phyloP scores from a whole-genome alignment of 2,888 invertebrate genomes.

The Nemurella pictetii region DNA sequence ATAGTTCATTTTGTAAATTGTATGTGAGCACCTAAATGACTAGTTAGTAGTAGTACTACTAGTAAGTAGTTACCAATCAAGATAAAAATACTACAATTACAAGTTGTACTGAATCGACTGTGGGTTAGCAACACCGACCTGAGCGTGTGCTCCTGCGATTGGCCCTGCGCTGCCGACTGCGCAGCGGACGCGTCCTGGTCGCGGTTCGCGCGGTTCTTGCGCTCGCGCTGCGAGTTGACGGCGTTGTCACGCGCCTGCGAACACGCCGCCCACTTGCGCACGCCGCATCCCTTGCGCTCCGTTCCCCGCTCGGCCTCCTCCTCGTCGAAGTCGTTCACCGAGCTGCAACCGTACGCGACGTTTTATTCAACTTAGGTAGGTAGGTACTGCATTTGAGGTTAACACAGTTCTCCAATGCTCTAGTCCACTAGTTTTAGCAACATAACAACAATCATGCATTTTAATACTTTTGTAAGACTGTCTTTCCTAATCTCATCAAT shows the following conservation, averaged over 20 bases:
- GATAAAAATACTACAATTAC: too few species aligned
- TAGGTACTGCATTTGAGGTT: not conserved
- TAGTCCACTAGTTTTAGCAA: not conserved
- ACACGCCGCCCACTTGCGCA: conserved; percentile 45
- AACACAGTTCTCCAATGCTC: not conserved
- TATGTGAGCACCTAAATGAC: too few species aligned
- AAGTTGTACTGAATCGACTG: too few species aligned
- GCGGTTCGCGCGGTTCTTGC: conserved; percentile 52
- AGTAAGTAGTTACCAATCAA: too few species aligned
- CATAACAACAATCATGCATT: too few species aligned
- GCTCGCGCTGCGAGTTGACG: conserved; percentile 57
- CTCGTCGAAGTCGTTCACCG: conserved; percentile 56
- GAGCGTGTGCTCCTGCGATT: not conserved
- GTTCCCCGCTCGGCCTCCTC: conserved; percentile 56
- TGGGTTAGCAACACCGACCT: too few species aligned
- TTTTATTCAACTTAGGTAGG: not conserved
- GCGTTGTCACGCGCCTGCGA: conserved; percentile 58
- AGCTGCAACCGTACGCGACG: too few species aligned
- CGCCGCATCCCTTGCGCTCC: conserved; percentile 50
- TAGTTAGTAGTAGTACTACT: too few species aligned
- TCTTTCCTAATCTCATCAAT: too few species aligned
- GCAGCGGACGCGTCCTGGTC: conserved; percentile 47
- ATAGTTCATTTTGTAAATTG: too few species aligned
- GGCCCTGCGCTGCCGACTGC: not conserved
- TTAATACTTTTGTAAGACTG: too few species aligned